These are phyloP conservation scores for Vulpes ferrilata DNA, from an alignment of 2,113 vertebrate species.

Conservation along the genomic window DNA sequence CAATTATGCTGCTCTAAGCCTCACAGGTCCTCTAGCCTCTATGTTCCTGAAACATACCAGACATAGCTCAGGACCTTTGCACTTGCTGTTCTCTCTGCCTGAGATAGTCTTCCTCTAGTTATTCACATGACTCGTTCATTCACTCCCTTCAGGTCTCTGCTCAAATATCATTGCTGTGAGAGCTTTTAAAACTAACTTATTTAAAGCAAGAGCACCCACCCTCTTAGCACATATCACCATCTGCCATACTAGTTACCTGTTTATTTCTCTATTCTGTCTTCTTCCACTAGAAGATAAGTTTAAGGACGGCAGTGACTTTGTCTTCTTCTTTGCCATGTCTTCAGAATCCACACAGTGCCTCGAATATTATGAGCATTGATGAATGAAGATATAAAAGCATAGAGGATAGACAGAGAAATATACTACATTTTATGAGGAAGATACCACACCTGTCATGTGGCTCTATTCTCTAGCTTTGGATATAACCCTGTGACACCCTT, in stretches of 20 bases:
- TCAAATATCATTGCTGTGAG: not conserved
- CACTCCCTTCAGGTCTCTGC: not conserved
- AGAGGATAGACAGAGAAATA: not conserved
- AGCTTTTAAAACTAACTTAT: not conserved
- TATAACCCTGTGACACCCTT: not conserved
- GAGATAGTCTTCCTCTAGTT: not conserved
- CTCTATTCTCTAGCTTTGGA: not conserved
- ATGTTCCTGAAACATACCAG: not conserved
- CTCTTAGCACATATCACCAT: not conserved
- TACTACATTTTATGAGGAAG: not conserved
- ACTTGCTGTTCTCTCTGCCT: too few species aligned
- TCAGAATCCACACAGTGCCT: not conserved
- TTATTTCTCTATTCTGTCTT: not conserved
- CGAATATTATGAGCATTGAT: not conserved
- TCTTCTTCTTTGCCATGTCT: not conserved
- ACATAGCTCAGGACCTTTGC: not conserved
- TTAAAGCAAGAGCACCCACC: not conserved
- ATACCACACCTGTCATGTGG: not conserved
- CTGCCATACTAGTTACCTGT: not conserved
- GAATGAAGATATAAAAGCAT: not conserved
- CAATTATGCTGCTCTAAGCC: not conserved
- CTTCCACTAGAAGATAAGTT: not conserved
- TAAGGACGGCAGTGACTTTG: not conserved
- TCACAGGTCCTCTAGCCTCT: not conserved
- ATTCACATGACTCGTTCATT: not conserved